phyloP scores from a whole-genome alignment of 2,888 invertebrate genomes.

The Xanthorhoe designata region DNA sequence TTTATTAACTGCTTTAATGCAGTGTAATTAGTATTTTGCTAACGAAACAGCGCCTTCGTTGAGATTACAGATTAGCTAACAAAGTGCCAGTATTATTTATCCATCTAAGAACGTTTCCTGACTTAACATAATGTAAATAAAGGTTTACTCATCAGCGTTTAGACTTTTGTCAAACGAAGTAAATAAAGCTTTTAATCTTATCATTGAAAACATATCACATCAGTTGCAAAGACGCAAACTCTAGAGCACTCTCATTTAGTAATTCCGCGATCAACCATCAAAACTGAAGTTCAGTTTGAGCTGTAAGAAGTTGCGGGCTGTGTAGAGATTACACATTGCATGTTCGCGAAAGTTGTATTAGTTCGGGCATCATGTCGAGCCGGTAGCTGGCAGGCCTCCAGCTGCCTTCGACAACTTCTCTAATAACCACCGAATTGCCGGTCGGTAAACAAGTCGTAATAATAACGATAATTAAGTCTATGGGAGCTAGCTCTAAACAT shows the following conservation, averaged over 20 bases:
- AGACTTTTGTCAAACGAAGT: not conserved
- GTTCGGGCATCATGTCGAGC: conserved; percentile 57
- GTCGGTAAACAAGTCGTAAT: conserved; percentile 45
- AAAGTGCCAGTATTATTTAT: not conserved
- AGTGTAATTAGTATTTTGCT: conserved; percentile 30
- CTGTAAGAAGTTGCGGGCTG: conserved; percentile 29
- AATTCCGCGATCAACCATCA: not conserved
- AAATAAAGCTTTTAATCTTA: not conserved
- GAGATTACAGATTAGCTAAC: conserved; percentile 11
- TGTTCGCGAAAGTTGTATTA: conserved; percentile 63
- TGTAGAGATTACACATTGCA: conserved; percentile 34
- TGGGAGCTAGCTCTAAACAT: conserved; percentile 1
- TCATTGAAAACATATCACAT: not conserved
- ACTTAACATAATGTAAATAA: not conserved
- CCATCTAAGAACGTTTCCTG: not conserved
- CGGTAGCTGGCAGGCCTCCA: conserved; percentile 43
- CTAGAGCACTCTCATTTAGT: not conserved
- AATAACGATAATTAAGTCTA: conserved; percentile 37
- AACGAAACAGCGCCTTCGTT: conserved; percentile 15
- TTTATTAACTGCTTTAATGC: conserved; percentile 32
- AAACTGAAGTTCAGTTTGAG: conserved; percentile 23
- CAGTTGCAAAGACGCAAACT: not conserved
- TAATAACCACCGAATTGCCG: conserved; percentile 59
- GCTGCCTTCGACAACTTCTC: conserved; percentile 60
- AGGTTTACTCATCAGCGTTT: not conserved